These are phyloP conservation scores for Mionectes macconnelli DNA, from an alignment of 2,113 vertebrate species.

Conservation along the genomic window DNA sequence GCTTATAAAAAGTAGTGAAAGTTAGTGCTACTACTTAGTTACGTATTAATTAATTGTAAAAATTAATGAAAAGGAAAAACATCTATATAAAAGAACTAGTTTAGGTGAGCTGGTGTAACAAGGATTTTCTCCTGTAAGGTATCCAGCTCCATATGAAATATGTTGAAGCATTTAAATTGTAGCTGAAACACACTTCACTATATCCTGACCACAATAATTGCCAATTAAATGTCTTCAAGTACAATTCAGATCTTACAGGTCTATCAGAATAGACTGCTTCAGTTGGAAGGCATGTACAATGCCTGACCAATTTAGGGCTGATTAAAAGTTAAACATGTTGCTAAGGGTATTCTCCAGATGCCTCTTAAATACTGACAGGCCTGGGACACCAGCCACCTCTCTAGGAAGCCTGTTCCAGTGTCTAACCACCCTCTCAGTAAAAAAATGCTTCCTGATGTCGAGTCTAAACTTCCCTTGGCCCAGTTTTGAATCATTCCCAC, in stretches of 20 bases:
- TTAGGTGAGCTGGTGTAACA: background rate
- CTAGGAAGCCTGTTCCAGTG: background rate
- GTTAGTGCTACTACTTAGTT: background rate
- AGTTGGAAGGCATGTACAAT: fast-evolving
- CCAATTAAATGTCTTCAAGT: background rate
- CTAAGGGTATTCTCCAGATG: background rate
- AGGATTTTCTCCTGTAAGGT: background rate
- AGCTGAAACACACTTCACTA: background rate
- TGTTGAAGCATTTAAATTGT: background rate
- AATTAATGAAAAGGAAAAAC: background rate
- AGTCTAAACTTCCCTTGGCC: background rate
- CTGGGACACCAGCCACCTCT: background rate
- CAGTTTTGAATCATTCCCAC: background rate
- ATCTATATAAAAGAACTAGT: background rate
- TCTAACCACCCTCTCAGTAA: background rate
- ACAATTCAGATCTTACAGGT: background rate
- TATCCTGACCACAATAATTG: background rate
- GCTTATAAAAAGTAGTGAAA: background rate
- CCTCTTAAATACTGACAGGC: background rate
- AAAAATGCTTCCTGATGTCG: background rate
- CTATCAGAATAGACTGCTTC: background rate
- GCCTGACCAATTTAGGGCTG: background rate
- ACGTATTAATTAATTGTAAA: background rate
- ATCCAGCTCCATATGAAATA: background rate
- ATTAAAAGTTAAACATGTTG: background rate